Base-by-base conservation (phyloP, 2,797 vertebrate genomes). In the Xenopus petersii region DNA sequence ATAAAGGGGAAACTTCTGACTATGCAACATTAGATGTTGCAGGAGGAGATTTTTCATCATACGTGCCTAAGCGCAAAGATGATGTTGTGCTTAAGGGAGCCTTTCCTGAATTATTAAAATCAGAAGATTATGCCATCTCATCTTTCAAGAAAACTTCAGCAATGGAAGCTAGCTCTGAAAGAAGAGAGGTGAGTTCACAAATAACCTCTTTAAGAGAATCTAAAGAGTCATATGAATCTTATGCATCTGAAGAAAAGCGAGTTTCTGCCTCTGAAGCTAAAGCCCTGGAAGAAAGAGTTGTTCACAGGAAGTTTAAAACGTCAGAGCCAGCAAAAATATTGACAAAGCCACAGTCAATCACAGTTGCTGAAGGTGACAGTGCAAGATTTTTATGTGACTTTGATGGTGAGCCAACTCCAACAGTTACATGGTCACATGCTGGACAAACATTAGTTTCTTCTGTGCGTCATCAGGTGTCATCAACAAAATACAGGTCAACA, bases 1-100 rank as follows among this genome's bases (percentile, higher is more conserved):
- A 91, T 83, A 98, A 94, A 90, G 98, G 98, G 17, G 96, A 99
- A 80, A 93, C 94, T 24, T 96, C 96, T 8, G 98, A 99, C 84
- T 98, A 97, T 24, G 96, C 96, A 16, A 98, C 95, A 1, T 80
- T 99, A 70, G 98, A 99, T 73, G 94, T 99, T 51, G 91, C 94
- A 30, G 94, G 89, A 74, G 93, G 90, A 71, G 94, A 93, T 82
- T 99, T 93, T 71, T 92, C 92, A 74, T 92, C 93, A 65, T 96
- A 89, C 70, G 89, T 93, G 60, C 94, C 94, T 66, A 86, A 87
- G 42, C 91, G 92, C 69, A 93, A 82, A 87, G 96, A 98, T 5
- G 97, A 99, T 70, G 92, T 95, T 75, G 93, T 95, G 60, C 95
- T 95, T 56, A 93, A 89, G 64, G 82, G 90, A 47, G 82, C 93